Percentiles rank a stretch among this genome's conserved stretches.
These are phyloP conservation scores for Ophthalmolycus amberensis DNA, from an alignment of 2,113 vertebrate genomes.

Conservation along the genomic window DNA sequence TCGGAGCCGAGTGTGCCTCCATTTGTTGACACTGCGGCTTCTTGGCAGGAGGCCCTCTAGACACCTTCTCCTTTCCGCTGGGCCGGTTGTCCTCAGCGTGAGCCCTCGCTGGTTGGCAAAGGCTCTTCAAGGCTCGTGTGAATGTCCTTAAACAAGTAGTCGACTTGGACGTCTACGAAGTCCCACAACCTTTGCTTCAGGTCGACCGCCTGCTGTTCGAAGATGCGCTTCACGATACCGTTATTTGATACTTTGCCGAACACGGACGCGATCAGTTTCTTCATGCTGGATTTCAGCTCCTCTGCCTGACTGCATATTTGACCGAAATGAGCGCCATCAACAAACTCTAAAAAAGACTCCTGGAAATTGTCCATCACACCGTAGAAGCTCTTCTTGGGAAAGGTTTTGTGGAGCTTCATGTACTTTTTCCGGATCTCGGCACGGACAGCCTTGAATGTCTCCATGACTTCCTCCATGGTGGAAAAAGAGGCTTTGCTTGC, in stretches of 20 bases:
- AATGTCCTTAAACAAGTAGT: conserved; percentile 91
- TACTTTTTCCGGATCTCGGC: conserved; percentile 92
- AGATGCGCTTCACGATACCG: conserved; percentile 92
- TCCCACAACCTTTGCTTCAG: conserved; percentile 96
- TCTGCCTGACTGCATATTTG: conserved; percentile 84
- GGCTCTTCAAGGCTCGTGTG: conserved; percentile 82
- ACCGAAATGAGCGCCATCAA: conserved; percentile 88
- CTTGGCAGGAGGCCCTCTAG: conserved; percentile 61
- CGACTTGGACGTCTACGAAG: conserved; percentile 93
- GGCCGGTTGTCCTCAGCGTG: conserved; percentile 40
- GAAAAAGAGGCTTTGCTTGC: conserved; percentile 77
- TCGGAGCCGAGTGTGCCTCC: not conserved
- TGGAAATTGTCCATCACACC: conserved; percentile 92
- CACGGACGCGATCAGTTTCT: conserved; percentile 87
- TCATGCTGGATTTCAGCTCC: conserved; percentile 86
- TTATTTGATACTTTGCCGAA: conserved; percentile 91
- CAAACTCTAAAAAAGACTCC: conserved; percentile 89
- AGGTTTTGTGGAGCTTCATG: conserved; percentile 95
- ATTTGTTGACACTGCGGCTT: conserved; percentile 13
- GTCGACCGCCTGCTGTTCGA: conserved; percentile 91
- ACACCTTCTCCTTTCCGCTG: conserved; percentile 54
- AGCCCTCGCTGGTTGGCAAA: conserved; percentile 71
- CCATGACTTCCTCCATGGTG: conserved; percentile 89
- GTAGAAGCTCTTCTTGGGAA: conserved; percentile 90
- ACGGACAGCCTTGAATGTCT: conserved; percentile 88